phyloP scores from a whole-genome alignment of 2,797 vertebrate genomes.

The Columba guinea region DNA sequence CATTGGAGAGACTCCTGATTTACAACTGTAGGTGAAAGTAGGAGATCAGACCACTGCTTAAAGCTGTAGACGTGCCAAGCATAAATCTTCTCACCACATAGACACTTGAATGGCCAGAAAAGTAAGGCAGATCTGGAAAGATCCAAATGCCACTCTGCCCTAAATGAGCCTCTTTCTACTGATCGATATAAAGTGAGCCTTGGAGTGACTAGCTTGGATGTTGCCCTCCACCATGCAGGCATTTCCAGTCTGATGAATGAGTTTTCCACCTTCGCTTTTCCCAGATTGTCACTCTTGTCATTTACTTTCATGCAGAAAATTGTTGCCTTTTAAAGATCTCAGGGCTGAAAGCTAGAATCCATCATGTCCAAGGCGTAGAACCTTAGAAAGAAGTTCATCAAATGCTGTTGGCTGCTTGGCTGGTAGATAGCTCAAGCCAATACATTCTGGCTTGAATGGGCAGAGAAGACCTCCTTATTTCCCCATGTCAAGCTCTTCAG shows the following conservation, averaged over 20 bases:
- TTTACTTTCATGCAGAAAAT: background rate
- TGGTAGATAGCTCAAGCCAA: background rate
- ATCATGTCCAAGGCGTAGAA: background rate
- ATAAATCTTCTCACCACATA: background rate
- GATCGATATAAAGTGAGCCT: accelerated
- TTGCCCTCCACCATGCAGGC: background rate
- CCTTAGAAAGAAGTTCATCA: background rate
- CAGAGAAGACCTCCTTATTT: background rate
- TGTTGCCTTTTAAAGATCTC: background rate
- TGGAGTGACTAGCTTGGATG: background rate
- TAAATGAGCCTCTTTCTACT: background rate
- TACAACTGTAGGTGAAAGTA: background rate
- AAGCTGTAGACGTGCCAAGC: background rate
- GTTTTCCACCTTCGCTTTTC: background rate
- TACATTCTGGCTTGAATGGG: background rate
- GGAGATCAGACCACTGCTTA: background rate
- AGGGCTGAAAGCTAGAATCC: background rate
- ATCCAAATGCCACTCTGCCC: background rate
- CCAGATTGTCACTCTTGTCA: background rate
- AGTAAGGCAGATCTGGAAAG: background rate
- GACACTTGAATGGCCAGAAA: background rate
- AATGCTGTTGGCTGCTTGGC: background rate
- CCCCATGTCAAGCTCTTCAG: background rate
- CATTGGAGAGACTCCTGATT: background rate
- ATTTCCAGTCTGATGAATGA: accelerated